Base-by-base conservation (phyloP, 1,140 invertebrate genomes). In the Drosophila tropicalis region DNA sequence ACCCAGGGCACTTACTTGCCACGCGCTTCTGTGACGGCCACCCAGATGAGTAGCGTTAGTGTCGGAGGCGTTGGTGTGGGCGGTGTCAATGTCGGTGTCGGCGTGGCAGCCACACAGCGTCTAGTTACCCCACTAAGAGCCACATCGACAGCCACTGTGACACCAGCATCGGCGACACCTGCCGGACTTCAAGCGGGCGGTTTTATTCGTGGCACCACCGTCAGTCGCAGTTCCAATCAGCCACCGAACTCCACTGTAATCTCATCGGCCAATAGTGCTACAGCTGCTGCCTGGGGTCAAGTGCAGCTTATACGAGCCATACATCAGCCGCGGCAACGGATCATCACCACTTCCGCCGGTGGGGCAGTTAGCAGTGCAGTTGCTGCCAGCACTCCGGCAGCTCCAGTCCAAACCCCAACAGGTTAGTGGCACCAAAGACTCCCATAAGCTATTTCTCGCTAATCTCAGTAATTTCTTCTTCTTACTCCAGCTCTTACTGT, bases 231-330 rank as follows among this genome's bases (percentile, higher is more conserved):
- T 56, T 64, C 86, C 2, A 79, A 91, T 4, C 91, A 92, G 64
- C 83, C 79, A 6, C 72, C 82, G 25, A 58, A 58, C 3, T 91
- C 91, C 1, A 91, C 91, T 6, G 91, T 92, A 22, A 92, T 92
- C 40, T 91, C 91, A 12, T 81, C 91, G 32, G 85, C 86, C 10
- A 92, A 87, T 25, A 90, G 78, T 36, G 76, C 64, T 13, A 69
- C 67, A 13, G 60, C 76, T 5, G 78, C 90, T 0, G 81, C 91
- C n/a, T 92, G 91, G 91, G 83, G 83, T 7, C 91, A 91, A 56
- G 90, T 92, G 61, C 91, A 92, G 60, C 67, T 92, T 1, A 92
- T 92, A 58, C 78, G 91, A 4, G 75, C 91, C 19, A 92, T 91
- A 44, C 90, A 76, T 68, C 91, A 91, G 72, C 72, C 87, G 1